These are phyloP conservation scores for Leptothorax acervorum DNA, from an alignment of 2,888 invertebrate genomes.

Conservation along the genomic window DNA sequence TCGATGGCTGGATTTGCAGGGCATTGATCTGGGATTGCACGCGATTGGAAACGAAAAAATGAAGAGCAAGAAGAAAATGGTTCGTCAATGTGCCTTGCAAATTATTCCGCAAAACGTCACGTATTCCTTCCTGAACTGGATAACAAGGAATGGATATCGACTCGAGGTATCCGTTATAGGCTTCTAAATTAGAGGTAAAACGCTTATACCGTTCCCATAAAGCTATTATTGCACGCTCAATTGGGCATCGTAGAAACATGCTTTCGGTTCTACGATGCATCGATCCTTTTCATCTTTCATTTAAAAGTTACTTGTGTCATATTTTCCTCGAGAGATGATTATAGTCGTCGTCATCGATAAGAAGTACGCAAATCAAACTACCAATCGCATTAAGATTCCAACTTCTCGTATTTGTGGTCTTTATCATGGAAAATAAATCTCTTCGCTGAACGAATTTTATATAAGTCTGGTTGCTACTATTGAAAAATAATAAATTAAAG, in stretches of 20 bases:
- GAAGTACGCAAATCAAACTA: slow-evolving; percentile 37
- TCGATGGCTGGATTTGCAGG: neutral
- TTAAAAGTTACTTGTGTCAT: slow-evolving; percentile 32
- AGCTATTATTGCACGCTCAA: slow-evolving; percentile 46
- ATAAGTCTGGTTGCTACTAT: neutral
- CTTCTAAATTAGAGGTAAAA: slow-evolving; percentile 30
- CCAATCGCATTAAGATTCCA: slow-evolving; percentile 27
- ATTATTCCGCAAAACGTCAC: slow-evolving; percentile 18
- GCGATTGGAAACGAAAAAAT: neutral
- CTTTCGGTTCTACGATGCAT: slow-evolving; percentile 6
- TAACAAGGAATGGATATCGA: neutral
- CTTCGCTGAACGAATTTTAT: slow-evolving; percentile 14
- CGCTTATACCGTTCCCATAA: neutral
- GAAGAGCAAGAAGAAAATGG: neutral
- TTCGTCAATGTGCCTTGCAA: neutral
- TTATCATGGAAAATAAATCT: neutral
- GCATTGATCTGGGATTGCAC: neutral
- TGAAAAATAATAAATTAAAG: slow-evolving; percentile 23
- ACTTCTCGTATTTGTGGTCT: slow-evolving; percentile 7
- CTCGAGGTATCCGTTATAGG: neutral
- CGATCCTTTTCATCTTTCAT: slow-evolving; percentile 17
- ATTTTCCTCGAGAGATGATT: slow-evolving; percentile 38
- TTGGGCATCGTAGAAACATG: slow-evolving; percentile 17
- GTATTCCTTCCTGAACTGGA: neutral
- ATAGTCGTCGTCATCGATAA: slow-evolving; percentile 15